Evolutionary conservation across 35 echinoderm and acorn worm genomes (phyloP).

Genomic region (Ophiothrix spiculata): DNA sequence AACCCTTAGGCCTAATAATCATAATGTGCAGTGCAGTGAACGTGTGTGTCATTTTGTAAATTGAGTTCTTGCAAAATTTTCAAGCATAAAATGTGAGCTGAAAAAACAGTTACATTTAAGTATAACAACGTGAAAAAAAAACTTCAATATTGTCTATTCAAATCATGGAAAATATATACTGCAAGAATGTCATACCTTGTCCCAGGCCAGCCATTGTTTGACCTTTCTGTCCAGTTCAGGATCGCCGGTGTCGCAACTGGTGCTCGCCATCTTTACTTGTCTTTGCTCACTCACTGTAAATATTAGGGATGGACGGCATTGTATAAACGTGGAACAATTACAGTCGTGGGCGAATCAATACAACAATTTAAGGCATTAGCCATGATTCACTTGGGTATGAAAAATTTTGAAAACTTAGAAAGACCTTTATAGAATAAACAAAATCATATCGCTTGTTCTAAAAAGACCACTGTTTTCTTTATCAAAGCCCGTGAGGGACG

Average conservation of each 20-base stretch:
- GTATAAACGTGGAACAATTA: not conserved
- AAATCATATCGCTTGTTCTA: too few relatives aligned
- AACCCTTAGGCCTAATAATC: not conserved
- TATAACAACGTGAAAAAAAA: not conserved
- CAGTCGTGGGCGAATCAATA: too few relatives aligned
- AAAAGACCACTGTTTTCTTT: too few relatives aligned
- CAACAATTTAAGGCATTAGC: too few relatives aligned
- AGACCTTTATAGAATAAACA: too few relatives aligned
- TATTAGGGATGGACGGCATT: not conserved
- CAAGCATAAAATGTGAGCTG: too few relatives aligned
- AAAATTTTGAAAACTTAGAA: too few relatives aligned
- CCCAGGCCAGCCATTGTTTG: slow-evolving; percentile 71
- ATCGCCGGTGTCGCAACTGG: slow-evolving; percentile 45
- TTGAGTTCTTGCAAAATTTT: not conserved
- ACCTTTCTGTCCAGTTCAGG: slow-evolving; percentile 45
- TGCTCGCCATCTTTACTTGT: slow-evolving; percentile 3
- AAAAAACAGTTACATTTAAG: not conserved
- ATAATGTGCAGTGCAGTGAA: not conserved
- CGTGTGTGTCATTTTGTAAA: not conserved
- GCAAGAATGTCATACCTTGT: slow-evolving; percentile 34
- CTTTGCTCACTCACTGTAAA: not conserved
- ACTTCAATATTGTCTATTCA: not conserved
- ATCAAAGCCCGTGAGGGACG: too few relatives aligned
- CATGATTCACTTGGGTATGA: too few relatives aligned
- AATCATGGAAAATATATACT: not conserved